Percentiles rank a stretch among this genome's conserved stretches.
These are phyloP conservation scores for Pyrrhosoma nymphula DNA, from an alignment of 2,888 invertebrate species.

Conservation along the genomic window DNA sequence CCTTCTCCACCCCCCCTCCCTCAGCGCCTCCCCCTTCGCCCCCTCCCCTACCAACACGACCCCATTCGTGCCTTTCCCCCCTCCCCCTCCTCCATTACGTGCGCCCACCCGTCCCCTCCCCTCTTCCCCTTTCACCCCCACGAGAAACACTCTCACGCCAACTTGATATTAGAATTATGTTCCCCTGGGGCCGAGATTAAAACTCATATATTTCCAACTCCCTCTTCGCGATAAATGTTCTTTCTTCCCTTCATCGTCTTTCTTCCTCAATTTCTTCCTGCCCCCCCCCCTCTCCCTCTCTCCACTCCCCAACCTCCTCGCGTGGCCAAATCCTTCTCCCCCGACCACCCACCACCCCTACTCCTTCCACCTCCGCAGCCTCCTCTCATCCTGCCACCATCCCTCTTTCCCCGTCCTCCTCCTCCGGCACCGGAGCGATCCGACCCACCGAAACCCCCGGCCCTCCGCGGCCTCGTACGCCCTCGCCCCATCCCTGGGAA, in stretches of 20 bases:
- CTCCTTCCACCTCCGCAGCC: conserved; percentile 69
- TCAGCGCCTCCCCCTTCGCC: not conserved
- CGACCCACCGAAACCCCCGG: conserved; percentile 70
- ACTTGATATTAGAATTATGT: conserved; percentile 67
- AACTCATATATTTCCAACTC: conserved; percentile 65
- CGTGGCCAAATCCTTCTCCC: not conserved
- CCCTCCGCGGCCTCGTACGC: not conserved
- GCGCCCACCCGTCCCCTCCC: not conserved
- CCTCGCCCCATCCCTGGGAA: not conserved
- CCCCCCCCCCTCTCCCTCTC: conserved; percentile 68
- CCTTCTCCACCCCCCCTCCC: not conserved
- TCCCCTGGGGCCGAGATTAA: conserved; percentile 65
- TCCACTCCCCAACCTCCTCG: not conserved
- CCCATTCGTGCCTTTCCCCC: not conserved
- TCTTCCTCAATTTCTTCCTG: conserved; percentile 26
- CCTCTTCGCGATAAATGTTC: conserved; percentile 43
- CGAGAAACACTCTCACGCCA: conserved; percentile 51
- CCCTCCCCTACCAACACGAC: not conserved
- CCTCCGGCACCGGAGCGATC: conserved; percentile 40
- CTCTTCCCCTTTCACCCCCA: not conserved
- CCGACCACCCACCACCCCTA: not conserved
- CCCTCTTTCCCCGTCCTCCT: conserved; percentile 69
- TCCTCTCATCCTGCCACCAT: conserved; percentile 71
- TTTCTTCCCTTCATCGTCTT: conserved; percentile 43
- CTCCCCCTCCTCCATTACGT: not conserved